Evolutionary conservation across 2,797 vertebrate genomes (phyloP).

Genomic region (Adelosebastes latens): DNA sequence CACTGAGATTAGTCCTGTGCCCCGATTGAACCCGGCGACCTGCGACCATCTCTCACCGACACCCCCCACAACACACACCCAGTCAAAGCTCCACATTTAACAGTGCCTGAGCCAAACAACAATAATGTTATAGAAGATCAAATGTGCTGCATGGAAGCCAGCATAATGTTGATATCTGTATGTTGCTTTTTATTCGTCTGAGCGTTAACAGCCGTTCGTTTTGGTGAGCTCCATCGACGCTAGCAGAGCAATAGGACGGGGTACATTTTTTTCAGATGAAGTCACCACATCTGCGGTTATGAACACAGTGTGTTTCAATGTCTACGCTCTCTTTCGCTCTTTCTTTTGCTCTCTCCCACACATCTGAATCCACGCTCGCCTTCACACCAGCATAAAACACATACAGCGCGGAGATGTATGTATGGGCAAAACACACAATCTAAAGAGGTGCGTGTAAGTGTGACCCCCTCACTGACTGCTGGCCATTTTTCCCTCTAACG

Average conservation of each 20-base stretch:
- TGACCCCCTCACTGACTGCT: slow-evolving; percentile 64
- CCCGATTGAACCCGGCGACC: slow-evolving; percentile 66
- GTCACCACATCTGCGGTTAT: slow-evolving; percentile 80
- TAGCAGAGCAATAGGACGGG: slow-evolving; percentile 50
- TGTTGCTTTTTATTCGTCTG: background rate
- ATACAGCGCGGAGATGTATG: background rate
- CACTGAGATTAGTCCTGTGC: slow-evolving; percentile 66
- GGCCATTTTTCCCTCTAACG: slow-evolving; percentile 85
- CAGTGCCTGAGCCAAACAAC: slow-evolving; percentile 17
- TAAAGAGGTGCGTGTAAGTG: slow-evolving; percentile 12
- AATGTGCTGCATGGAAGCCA: background rate
- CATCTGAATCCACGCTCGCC: background rate
- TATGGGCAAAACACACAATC: slow-evolving; percentile 21
- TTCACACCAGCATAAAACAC: slow-evolving; percentile 15
- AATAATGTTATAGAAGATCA: background rate
- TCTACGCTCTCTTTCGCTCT: slow-evolving; percentile 32
- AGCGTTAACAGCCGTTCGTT: slow-evolving; percentile 31
- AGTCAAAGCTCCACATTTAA: slow-evolving; percentile 1
- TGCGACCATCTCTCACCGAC: slow-evolving; percentile 57
- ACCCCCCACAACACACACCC: background rate
- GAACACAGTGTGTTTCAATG: slow-evolving; percentile 59
- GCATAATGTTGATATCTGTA: too few species aligned
- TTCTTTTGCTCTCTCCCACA: slow-evolving; percentile 14
- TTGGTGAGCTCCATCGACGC: slow-evolving; percentile 47
- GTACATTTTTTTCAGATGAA: slow-evolving; percentile 77